Conservation (phyloP, 2,797 vertebrate species). For the Zalophus californianus region DNA sequence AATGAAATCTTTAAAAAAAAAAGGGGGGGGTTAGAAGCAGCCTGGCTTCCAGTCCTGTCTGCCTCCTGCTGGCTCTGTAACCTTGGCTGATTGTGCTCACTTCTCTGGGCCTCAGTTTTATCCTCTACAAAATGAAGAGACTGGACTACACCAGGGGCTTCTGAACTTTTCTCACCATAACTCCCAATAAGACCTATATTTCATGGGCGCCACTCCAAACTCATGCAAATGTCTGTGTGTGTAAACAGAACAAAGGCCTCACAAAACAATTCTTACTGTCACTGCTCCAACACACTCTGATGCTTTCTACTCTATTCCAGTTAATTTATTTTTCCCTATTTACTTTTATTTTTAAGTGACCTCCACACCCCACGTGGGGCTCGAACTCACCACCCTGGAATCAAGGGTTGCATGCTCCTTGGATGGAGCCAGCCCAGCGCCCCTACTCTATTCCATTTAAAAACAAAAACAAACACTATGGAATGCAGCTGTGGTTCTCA, state of each 20-base stretch:
- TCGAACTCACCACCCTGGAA: neutral
- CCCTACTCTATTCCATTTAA: neutral
- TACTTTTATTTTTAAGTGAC: neutral
- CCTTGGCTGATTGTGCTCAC: neutral
- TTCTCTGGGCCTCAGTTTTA: neutral
- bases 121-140: neutral
- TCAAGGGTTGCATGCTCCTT: neutral
- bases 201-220: neutral
- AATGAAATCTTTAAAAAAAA: neutral
- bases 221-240: neutral
- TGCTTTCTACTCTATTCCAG: neutral
- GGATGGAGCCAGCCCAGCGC: rapidly evolving
- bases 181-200: neutral
- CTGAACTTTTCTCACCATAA: neutral
- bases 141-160: neutral
- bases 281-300: neutral
- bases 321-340: neutral
- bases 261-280: neutral
- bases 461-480: neutral
- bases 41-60: neutral
- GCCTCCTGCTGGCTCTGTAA: neutral
- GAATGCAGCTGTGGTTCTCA: neutral
- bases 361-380: neutral
- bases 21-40: neutral
- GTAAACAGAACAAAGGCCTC: neutral